phyloP scores from a whole-genome alignment of 1,140 invertebrate species.

The Drosophila prosaltans region DNA sequence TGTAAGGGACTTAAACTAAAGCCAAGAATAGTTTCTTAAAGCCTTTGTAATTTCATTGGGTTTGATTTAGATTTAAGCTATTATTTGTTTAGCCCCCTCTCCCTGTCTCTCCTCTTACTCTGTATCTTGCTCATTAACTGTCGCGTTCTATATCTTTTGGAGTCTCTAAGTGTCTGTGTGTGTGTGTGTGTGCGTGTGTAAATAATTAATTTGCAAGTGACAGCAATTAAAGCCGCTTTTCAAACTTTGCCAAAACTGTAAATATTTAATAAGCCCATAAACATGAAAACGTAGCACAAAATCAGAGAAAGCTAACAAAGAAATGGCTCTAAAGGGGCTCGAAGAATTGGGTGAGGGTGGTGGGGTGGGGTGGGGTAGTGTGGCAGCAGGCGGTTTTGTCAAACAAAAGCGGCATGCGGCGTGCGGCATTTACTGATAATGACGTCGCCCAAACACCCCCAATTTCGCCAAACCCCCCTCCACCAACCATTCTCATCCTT shows the following conservation, averaged over 20 bases:
- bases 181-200: conserved; percentile 59
- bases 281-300: conserved; percentile 37
- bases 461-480: not conserved
- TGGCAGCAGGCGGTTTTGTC: conserved; percentile 29
- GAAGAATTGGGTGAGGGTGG: not conserved
- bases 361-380: not conserved
- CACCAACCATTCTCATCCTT: too few relatives aligned
- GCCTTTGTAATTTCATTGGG: too few relatives aligned
- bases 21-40: too few relatives aligned
- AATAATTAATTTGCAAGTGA: conserved; percentile 76
- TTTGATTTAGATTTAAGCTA: not conserved
- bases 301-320: not conserved
- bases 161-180: conserved; percentile 8
- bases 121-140: not conserved
- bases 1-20: too few relatives aligned
- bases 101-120: not conserved
- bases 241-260: conserved; percentile 64
- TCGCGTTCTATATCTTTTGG: conserved; percentile 1
- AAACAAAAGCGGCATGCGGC: conserved; percentile 56
- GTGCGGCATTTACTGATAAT: conserved; percentile 65
- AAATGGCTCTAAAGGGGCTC: not conserved
- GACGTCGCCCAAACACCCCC: conserved; percentile 30
- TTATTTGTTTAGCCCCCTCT: not conserved
- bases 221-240: conserved; percentile 78
- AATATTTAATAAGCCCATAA: conserved; percentile 76